Evolutionary conservation across 2,113 vertebrate genomes (phyloP), one percentile per base, ranked within the genome.

Genomic region (Cryptomyrus ogoouensis): DNA sequence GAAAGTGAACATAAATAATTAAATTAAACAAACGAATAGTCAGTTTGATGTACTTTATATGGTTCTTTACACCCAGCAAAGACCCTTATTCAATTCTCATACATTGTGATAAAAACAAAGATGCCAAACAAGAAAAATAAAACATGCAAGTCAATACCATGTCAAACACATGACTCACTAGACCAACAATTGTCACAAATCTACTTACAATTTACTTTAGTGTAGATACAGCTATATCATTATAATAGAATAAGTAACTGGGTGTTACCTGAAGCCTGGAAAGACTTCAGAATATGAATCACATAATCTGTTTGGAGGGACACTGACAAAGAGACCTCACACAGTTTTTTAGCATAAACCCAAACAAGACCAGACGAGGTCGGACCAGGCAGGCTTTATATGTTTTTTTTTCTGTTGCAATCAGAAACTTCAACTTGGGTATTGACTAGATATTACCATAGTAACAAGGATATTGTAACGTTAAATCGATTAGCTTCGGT

Each of bases 21-120:
- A 92, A 92, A 92, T 94, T 93, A 90, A 90, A 91, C 90, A 94
- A 93, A 92, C 17, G 35, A 39, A 83, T 50, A 56, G 44, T 70
- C 83, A 86, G 84, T 89, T 87, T 89, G 31, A 89, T 27, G 85
- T 95, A 93, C 94, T 95, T 94, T 93, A 90, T 93, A 92, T 94
- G 92, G 93, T 93, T 93, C 94, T 94, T 93, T 94, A 90, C 93
- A 93, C 94, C 93, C 94, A 94, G 95, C 94, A 94, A 53, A 77
- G 46, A 89, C 31, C 42, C 53, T 66, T 24, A 90, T 90, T 86
- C 83, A 90, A 27, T 90, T 88, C 62, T 80, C 19, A 66, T 35
- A 53, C 7, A 42, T 83, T 46, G 77, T 46, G 31, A 21, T 87
- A 53, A 52, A 88, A 90, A 87, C 19, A 42, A 42, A 80, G 44